Percentiles rank a stretch among this genome's conserved stretches.
phyloP scores from a whole-genome alignment of 2,113 vertebrate species.

The Dasyurus viverrinus region DNA sequence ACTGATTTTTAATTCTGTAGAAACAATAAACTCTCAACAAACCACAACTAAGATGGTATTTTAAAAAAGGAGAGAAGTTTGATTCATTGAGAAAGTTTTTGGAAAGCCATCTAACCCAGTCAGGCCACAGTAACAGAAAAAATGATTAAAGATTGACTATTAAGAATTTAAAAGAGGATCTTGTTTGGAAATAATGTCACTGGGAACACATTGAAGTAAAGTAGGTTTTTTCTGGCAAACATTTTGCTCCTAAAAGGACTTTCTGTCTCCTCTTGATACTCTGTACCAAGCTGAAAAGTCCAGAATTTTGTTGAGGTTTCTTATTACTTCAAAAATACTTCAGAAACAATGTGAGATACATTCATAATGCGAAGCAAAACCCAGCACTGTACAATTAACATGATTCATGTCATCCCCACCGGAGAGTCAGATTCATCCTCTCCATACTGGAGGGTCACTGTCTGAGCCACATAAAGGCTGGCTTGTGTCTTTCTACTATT shows the following conservation, averaged over 20 bases:
- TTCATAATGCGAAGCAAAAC: conserved; percentile 52
- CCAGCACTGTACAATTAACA: conserved; percentile 54
- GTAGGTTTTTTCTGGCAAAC: not conserved
- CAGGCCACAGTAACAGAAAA: not conserved
- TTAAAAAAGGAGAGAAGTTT: not conserved
- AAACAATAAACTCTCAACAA: not conserved
- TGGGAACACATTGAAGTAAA: not conserved
- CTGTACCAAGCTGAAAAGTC: conserved; percentile 63
- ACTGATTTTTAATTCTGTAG: not conserved
- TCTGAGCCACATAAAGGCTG: conserved; percentile 8
- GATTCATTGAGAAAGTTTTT: not conserved
- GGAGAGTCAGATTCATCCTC: conserved; percentile 49
- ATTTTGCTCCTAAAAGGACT: not conserved
- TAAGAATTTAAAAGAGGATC: not conserved
- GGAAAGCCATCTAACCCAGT: not conserved
- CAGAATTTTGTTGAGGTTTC: conserved; percentile 50
- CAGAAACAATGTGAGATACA: conserved; percentile 55
- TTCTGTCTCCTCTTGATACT: not conserved
- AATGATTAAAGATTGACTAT: not conserved
- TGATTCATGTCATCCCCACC: conserved; percentile 52
- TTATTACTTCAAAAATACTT: conserved; percentile 63
- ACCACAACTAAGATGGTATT: not conserved
- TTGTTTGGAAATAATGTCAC: not conserved
- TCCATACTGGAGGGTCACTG: conserved; percentile 38
- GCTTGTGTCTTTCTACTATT: conserved; percentile 43